Base-by-base conservation (phyloP, 2,797 vertebrate species). In the Gallinago stenura region DNA sequence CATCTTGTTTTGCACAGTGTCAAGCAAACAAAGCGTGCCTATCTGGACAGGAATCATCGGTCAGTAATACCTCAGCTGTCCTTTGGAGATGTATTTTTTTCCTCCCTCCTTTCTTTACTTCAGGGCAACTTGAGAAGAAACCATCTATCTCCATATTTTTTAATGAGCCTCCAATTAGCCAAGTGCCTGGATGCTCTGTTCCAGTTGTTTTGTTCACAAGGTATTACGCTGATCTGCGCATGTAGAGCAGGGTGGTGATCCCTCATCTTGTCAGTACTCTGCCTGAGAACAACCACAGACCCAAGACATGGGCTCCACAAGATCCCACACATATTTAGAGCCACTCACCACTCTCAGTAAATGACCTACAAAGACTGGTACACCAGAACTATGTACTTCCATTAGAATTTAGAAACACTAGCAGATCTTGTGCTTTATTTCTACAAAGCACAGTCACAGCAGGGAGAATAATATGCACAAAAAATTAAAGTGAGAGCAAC, bases 101-200 rank as follows among this genome's bases (percentile, higher is more conserved):
- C 54, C 61, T 82, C n/a, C 21, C 57, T 45, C 37, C 53, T 80
- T 95, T 91, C 65, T 78, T 93, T 95, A 90, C 93, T 96, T 95
- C 90, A 89, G 96, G 94, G 83, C 83, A 92, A 94, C 83, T 87
- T 78, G 83, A 57, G 60, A 92, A 95, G 93, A 92, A 90, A 93
- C 76, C 88, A 96, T 95, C 77, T 89, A 89, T 96, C 92, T 97
- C 94, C 69, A 80, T 95, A 92, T 93, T 87, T 96, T 95, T 96
- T 95, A 96, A 96, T 90, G 88, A 96, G 94, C 48, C 93, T 96
- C 95, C 95, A 97, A 95, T 96, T 97, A 96, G 92, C 86, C 90
- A 93, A 96, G 78, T 54, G 86, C 83, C 93, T 87, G 89, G 78
- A 93, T 94, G 95, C 92, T 89, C 88, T 84, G 79, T 89, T 93